phyloP scores from a whole-genome alignment of 2,888 invertebrate species.

The Phymatocera aterrima region DNA sequence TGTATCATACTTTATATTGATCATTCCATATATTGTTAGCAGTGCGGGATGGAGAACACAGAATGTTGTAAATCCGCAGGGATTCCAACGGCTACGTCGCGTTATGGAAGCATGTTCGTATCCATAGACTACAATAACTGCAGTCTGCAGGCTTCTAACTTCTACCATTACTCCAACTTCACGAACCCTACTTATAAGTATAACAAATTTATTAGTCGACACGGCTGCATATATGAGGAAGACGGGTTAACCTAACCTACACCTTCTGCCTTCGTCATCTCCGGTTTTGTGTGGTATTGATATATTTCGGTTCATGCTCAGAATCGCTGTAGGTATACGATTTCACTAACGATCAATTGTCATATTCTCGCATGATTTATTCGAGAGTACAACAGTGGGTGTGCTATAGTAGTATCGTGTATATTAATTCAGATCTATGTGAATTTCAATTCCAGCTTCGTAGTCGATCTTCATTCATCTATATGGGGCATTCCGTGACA shows the following conservation, averaged over 20 bases:
- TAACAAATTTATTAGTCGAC: constrained; percentile 16
- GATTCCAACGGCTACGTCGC: too few species aligned
- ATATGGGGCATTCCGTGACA: too few species aligned
- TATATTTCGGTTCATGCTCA: not conserved
- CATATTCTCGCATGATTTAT: not conserved
- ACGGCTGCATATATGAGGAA: too few species aligned
- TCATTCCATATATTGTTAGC: too few species aligned
- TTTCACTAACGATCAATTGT: constrained; percentile 26
- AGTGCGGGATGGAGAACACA: too few species aligned
- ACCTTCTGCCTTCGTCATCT: not conserved
- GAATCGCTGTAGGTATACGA: constrained; percentile 12
- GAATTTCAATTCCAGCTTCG: not conserved
- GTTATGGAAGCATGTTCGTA: not conserved
- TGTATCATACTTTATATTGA: too few species aligned
- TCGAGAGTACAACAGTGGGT: not conserved
- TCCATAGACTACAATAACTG: not conserved
- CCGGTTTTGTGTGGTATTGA: not conserved
- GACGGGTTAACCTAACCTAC: not conserved
- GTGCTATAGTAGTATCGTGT: too few species aligned
- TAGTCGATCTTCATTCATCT: not conserved
- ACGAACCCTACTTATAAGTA: not conserved
- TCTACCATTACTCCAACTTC: not conserved
- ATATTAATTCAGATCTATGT: not conserved
- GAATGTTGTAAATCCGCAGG: too few species aligned
- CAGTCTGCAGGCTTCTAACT: too few species aligned